Evolutionary conservation across 2,888 invertebrate species (phyloP).

Genomic region (Drosophila anomalipes): DNA sequence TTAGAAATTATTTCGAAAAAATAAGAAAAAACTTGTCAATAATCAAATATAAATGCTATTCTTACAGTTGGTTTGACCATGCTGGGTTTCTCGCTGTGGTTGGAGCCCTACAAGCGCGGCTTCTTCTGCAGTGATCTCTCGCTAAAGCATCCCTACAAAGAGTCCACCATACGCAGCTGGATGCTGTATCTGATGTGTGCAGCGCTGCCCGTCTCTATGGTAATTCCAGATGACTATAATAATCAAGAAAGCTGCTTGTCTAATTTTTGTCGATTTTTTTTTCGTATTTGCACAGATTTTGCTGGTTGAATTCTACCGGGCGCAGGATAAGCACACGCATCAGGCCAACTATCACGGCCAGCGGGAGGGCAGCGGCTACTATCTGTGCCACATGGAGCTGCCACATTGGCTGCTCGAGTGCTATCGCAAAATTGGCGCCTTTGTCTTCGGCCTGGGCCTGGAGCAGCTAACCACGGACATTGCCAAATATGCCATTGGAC

Average conservation of each 20-base stretch:
- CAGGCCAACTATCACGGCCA: conserved; percentile 69
- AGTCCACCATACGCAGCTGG: conserved; percentile 92
- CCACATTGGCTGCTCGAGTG: conserved; percentile 91
- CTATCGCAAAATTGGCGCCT: conserved; percentile 91
- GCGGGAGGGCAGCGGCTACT: conserved; percentile 86
- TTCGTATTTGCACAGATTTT: conserved; percentile 87
- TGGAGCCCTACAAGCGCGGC: conserved; percentile 92
- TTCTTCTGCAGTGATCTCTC: conserved; percentile 98
- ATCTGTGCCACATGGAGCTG: conserved; percentile 86
- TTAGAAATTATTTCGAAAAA: too few relatives aligned
- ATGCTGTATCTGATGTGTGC: conserved; percentile 92
- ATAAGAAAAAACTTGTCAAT: neutral
- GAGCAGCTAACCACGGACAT: conserved; percentile 95
- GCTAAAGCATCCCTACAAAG: conserved; percentile 93
- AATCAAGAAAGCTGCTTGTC: neutral
- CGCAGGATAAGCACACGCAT: conserved; percentile 50
- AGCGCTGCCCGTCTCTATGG: conserved; percentile 90
- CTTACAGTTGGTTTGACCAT: conserved; percentile 91
- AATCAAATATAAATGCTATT: neutral
- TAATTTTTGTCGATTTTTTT: neutral
- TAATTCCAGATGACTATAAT: conserved; percentile 84
- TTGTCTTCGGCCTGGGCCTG: conserved; percentile 94
- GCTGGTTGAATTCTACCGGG: conserved; percentile 88
- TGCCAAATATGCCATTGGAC: conserved; percentile 96
- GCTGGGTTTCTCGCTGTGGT: conserved; percentile 90